Percentiles rank a stretch among this genome's conserved stretches.
Conservation (phyloP, 1,140 invertebrate species). For the Eubasilissa regina region DNA sequence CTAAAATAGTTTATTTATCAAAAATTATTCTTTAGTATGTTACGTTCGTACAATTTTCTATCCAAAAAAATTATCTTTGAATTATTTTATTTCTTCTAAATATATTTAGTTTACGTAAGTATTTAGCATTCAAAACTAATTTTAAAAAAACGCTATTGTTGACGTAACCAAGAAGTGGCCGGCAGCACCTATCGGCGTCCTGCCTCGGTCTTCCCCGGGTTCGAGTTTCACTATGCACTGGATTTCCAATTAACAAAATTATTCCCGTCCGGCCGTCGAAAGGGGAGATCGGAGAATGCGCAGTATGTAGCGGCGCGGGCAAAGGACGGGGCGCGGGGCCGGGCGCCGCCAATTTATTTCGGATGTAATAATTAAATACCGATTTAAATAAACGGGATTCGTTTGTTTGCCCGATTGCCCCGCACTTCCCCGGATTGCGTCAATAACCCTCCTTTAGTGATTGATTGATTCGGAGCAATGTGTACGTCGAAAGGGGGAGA, state of each 20-base stretch:
- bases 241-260: conserved; percentile 50
- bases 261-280: conserved; percentile 20
- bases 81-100: too few species aligned
- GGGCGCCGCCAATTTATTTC: conserved; percentile 30
- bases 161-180: too few species aligned
- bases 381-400: conserved; percentile 43
- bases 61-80: too few species aligned
- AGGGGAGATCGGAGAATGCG: conserved; percentile 15
- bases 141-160: too few species aligned
- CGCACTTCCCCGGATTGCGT: conserved; percentile 24
- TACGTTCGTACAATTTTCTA: too few species aligned
- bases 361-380: conserved; percentile 51
- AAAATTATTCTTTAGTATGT: too few species aligned
- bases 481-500: conserved; percentile 10
- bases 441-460: conserved; percentile 33
- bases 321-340: background rate
- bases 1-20: too few species aligned
- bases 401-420: conserved; percentile 30
- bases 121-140: too few species aligned
- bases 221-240: conserved; percentile 41
- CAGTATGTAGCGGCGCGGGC: conserved; percentile 2
- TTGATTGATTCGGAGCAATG: conserved; percentile 40
- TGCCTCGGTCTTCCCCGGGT: background rate
- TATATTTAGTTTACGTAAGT: too few species aligned
- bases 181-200: too few species aligned